A percentile compares a stretch with the other conserved stretches of the same genome.
Conservation (phyloP, 2,797 vertebrate species). For the Notolabrus celidotus region DNA sequence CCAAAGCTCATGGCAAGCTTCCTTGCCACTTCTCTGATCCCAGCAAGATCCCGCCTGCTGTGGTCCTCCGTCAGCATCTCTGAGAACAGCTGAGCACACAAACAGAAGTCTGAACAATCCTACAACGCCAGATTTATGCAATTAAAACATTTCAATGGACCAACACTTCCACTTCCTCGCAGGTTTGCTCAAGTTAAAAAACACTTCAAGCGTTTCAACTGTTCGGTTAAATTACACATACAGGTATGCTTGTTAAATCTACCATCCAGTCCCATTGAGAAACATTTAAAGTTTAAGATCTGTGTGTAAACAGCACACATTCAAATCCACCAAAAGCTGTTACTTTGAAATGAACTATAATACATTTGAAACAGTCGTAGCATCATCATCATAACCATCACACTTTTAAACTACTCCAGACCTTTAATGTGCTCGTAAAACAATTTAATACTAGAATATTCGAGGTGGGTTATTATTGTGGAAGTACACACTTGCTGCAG, state of each 20-base stretch:
- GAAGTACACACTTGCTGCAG: slow-evolving; percentile 89
- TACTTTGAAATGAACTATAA: too few relatives aligned
- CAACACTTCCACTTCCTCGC: background rate
- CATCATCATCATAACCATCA: too few relatives aligned
- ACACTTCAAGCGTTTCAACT: background rate
- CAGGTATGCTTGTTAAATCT: too few relatives aligned
- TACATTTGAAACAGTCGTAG: too few relatives aligned
- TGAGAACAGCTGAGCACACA: slow-evolving; percentile 81
- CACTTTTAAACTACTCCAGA: too few relatives aligned
- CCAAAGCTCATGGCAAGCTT: slow-evolving; percentile 90
- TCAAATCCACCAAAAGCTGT: background rate
- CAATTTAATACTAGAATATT: too few relatives aligned
- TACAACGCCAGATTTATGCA: background rate
- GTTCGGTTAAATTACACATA: too few relatives aligned
- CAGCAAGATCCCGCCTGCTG: slow-evolving; percentile 73
- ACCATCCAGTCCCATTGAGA: too few relatives aligned
- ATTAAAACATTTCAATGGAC: background rate
- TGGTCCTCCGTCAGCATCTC: slow-evolving; percentile 78
- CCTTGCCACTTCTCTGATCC: slow-evolving; percentile 89
- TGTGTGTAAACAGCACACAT: background rate
- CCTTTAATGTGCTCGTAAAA: too few relatives aligned
- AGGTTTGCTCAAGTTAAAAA: background rate
- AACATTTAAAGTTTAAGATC: too few relatives aligned
- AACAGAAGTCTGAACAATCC: slow-evolving; percentile 25
- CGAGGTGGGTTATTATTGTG: background rate